phyloP scores from a whole-genome alignment of 1,140 invertebrate species.

The Plodia interpunctella region DNA sequence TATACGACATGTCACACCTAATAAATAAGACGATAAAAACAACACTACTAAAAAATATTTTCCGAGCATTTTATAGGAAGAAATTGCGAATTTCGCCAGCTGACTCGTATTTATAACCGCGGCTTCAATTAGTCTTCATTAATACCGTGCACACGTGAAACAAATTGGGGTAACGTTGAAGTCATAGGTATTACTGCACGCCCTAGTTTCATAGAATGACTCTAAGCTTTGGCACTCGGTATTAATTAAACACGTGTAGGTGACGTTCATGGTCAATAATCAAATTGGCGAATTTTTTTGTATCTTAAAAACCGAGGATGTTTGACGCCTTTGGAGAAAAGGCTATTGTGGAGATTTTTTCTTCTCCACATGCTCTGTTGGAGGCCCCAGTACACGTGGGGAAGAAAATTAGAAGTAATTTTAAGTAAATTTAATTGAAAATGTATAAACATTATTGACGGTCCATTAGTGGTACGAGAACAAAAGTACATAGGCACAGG shows the following conservation, averaged over 20 bases:
- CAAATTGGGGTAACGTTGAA: conserved; percentile 1
- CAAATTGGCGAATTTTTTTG: no score
- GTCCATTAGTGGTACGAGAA: no score
- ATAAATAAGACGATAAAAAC: neutral
- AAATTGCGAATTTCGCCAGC: neutral
- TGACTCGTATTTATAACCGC: neutral
- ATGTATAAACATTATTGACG: no score
- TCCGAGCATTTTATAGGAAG: neutral
- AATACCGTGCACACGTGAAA: neutral
- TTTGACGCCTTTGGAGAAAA: no score
- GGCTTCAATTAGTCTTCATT: conserved; percentile 5
- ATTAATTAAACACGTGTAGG: neutral
- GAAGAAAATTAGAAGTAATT: no score
- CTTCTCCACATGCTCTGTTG: no score
- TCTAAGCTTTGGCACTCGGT: neutral
- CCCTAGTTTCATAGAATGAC: neutral
- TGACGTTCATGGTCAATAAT: no score
- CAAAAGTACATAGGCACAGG: no score
- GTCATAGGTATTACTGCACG: neutral
- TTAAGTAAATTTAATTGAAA: no score
- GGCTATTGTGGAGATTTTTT: no score
- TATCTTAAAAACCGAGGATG: no score
- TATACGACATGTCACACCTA: conserved; percentile 2
- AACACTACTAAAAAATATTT: neutral
- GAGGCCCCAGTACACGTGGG: no score